Percentiles rank a stretch among this genome's conserved stretches.
Evolutionary conservation across 1,140 invertebrate species (phyloP).

Genomic region (Cheumatopsyche charites): DNA sequence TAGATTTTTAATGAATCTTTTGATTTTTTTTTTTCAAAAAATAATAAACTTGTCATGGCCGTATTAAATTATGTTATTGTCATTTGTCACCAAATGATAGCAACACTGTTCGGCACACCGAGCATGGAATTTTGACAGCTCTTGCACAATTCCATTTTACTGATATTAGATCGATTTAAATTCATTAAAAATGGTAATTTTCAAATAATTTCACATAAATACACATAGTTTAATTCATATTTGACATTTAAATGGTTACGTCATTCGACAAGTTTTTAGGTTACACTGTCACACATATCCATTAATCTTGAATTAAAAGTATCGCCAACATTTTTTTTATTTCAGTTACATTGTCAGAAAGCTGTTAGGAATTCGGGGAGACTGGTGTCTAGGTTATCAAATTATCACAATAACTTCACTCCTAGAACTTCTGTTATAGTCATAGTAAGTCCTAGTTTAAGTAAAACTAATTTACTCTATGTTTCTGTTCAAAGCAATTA

Average conservation of each 20-base stretch:
- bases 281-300: not conserved
- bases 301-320: not conserved
- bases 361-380: constrained; percentile 37
- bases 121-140: constrained; percentile 41
- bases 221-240: not conserved
- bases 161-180: not conserved
- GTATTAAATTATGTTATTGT: not conserved
- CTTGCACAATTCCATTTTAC: constrained; percentile 27
- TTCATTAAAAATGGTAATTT: constrained; percentile 30
- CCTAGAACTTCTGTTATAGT: constrained; percentile 36
- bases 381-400: constrained; percentile 37
- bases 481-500: not conserved
- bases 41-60: not conserved
- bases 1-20: too few relatives aligned
- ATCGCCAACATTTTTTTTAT: not conserved
- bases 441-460: constrained; percentile 35
- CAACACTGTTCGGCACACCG: constrained; percentile 26
- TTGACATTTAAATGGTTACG: constrained; percentile 13
- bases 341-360: constrained; percentile 43
- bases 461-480: not conserved
- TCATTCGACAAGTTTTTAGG: constrained; percentile 23
- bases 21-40: too few relatives aligned
- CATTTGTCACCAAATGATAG: not conserved
- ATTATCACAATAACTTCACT: constrained; percentile 30
- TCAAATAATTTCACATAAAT: not conserved